Evolutionary conservation across 2,888 invertebrate species (phyloP).

Genomic region (Eutolmus rufibarbis): DNA sequence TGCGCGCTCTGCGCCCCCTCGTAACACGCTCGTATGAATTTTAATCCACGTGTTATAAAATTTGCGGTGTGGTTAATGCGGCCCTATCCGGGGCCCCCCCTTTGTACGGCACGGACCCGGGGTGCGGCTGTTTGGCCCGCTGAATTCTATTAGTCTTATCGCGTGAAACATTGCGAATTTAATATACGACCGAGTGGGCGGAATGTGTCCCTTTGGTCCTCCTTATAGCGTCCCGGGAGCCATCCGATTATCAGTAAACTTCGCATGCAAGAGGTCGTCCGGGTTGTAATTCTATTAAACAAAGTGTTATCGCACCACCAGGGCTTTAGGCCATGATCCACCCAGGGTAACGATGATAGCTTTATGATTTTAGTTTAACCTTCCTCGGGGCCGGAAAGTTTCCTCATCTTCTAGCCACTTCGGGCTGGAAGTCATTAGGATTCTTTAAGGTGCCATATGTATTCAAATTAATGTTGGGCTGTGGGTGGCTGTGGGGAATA

Average conservation of each 20-base stretch:
- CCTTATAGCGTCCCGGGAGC: constrained; percentile 1
- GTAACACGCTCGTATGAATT: constrained; percentile 34
- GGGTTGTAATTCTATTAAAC: constrained; percentile 38
- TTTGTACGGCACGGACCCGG: background rate
- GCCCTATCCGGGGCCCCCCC: background rate
- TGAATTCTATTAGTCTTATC: constrained; percentile 42
- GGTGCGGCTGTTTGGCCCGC: background rate
- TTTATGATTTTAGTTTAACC: constrained; percentile 24
- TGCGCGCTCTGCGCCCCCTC: background rate
- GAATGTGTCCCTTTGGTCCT: constrained; percentile 24
- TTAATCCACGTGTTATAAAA: constrained; percentile 38
- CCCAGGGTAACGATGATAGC: background rate
- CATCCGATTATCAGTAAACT: constrained; percentile 30
- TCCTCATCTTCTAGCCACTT: background rate
- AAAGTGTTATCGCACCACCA: constrained; percentile 19
- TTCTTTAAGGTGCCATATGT: background rate
- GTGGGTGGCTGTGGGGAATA: too few relatives aligned
- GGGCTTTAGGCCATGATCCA: constrained; percentile 1
- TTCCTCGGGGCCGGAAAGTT: background rate
- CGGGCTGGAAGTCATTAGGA: background rate
- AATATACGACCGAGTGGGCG: constrained; percentile 29
- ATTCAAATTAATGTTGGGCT: background rate
- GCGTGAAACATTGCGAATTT: constrained; percentile 39
- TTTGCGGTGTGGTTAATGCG: constrained; percentile 18
- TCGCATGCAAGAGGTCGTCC: constrained; percentile 7